Percentiles rank a stretch among this genome's conserved stretches.
phyloP scores from a whole-genome alignment of 1,140 invertebrate species.

The Psilanteris sp. region DNA sequence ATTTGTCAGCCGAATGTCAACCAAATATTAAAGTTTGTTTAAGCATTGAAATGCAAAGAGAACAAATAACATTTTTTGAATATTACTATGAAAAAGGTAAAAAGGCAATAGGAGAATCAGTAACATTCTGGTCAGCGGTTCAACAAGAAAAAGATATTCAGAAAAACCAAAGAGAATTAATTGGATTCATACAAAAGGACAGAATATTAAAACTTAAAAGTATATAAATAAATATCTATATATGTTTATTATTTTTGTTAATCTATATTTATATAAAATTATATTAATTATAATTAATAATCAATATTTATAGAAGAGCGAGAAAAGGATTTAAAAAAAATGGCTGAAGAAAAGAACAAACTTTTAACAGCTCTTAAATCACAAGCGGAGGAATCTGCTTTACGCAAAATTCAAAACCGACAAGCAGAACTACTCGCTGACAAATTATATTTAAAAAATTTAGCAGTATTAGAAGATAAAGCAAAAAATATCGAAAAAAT shows the following conservation, averaged over 20 bases:
- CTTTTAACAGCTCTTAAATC: slow-evolving; percentile 74
- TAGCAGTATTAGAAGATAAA: slow-evolving; percentile 68
- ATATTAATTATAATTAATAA: no score
- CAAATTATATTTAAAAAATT: slow-evolving; percentile 75
- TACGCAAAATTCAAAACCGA: slow-evolving; percentile 75
- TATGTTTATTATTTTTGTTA: no score
- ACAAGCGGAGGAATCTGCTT: slow-evolving; percentile 77
- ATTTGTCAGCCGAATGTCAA: slow-evolving; percentile 79
- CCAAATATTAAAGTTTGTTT: slow-evolving; percentile 81
- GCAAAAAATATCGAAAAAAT: slow-evolving; percentile 62
- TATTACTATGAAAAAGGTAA: slow-evolving; percentile 75
- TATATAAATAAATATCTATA: slow-evolving; percentile 39
- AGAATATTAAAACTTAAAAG: slow-evolving; percentile 68
- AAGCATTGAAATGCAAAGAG: slow-evolving; percentile 79
- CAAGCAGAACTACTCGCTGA: slow-evolving; percentile 78
- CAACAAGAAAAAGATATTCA: slow-evolving; percentile 67
- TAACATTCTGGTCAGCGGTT: slow-evolving; percentile 70
- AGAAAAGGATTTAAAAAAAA: slow-evolving; percentile 67
- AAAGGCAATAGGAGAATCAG: slow-evolving; percentile 63
- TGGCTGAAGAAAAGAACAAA: slow-evolving; percentile 74
- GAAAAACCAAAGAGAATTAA: slow-evolving; percentile 67
- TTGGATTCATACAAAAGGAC: slow-evolving; percentile 69
- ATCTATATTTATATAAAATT: no score
- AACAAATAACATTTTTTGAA: slow-evolving; percentile 79
- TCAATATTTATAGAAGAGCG: slow-evolving; percentile 71